Evolutionary conservation across 2,888 invertebrate genomes (phyloP).

Genomic region (Panorpa germanica): DNA sequence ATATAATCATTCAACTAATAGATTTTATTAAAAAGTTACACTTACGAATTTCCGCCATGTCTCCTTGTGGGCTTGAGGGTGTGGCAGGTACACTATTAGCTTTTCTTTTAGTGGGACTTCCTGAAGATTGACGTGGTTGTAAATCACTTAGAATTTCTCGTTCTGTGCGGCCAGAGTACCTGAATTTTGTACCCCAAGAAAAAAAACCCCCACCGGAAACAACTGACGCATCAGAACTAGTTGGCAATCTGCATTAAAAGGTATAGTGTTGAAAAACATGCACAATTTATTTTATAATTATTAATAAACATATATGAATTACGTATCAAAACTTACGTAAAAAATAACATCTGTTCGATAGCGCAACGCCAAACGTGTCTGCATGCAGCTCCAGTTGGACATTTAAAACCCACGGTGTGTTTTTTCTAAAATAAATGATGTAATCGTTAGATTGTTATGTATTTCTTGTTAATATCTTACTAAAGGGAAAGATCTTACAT

Average conservation of each 20-base stretch:
- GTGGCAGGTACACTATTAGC: constrained; percentile 77
- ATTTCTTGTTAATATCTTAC: constrained; percentile 1
- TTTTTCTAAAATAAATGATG: constrained; percentile 49
- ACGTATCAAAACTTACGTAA: constrained; percentile 54
- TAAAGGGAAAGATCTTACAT: constrained; percentile 37
- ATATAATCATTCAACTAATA: constrained; percentile 3
- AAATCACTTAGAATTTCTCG: constrained; percentile 67
- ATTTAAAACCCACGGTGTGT: constrained; percentile 89
- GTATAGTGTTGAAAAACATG: constrained; percentile 5
- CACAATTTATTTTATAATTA: neutral
- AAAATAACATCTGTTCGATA: constrained; percentile 94
- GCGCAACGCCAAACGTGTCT: constrained; percentile 96
- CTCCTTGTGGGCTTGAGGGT: constrained; percentile 53
- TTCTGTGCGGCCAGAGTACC: constrained; percentile 83
- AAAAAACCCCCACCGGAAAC: constrained; percentile 82
- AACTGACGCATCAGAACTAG: constrained; percentile 73
- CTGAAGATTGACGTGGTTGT: constrained; percentile 36
- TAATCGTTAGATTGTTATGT: neutral
- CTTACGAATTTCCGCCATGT: constrained; percentile 33
- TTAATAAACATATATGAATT: constrained; percentile 4
- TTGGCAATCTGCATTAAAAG: constrained; percentile 44
- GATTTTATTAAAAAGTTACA: constrained; percentile 10
- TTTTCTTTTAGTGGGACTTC: constrained; percentile 41
- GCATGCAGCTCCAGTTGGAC: constrained; percentile 79
- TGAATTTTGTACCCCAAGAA: constrained; percentile 87